Base-by-base conservation (phyloP, 1,140 invertebrate genomes). In the Babylonia areolata region DNA sequence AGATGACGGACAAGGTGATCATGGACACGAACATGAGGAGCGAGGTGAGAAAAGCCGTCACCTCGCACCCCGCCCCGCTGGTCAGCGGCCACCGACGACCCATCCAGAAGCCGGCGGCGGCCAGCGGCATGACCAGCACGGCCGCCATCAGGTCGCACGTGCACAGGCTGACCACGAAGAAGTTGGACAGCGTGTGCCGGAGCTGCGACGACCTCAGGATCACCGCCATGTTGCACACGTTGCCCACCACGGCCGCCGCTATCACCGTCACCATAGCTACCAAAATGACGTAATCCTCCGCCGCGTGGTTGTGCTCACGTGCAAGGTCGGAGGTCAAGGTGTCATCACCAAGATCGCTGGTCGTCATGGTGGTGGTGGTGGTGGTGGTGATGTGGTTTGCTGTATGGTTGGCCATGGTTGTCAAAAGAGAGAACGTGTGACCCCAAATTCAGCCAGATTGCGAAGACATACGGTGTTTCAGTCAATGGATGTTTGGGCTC, bases 21-120 rank as follows among this genome's bases (percentile, higher is more conserved):
- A 86, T 86, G 39, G 88, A 89, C 23, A 78, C 84, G 81, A 85
- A 86, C 28, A 79, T 78, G 31, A 86, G 78, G 39, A 86, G 84
- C 6, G 58, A 58, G 31, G 33, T 84, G n/a, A 84, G 0, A 40
- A 87, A 86, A 33, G 58, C 87, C 2, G 17, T 40, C 39, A 77
- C 51, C 33, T 37, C 33, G n/a, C 87, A 88, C 0, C 6, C 58
- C 2, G 23, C 58, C 28, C 31, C 33, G 5, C 20, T 37, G 15
- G 54, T 51, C 6, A 46, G 40, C 64, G 64, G 82, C 28, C 37
- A 39, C n/a, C 64, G n/a, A n/a, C 33, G 9, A 1, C 82, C 82
- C 23, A 42, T 2, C 1, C 64, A 64, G 39, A 84, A 84, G n/a
- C 64, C 33, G 6, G 17, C 35, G 37, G 82, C 82, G 20, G 82